Conservation (phyloP, 2,888 invertebrate species). For the Drosophila histrio region DNA sequence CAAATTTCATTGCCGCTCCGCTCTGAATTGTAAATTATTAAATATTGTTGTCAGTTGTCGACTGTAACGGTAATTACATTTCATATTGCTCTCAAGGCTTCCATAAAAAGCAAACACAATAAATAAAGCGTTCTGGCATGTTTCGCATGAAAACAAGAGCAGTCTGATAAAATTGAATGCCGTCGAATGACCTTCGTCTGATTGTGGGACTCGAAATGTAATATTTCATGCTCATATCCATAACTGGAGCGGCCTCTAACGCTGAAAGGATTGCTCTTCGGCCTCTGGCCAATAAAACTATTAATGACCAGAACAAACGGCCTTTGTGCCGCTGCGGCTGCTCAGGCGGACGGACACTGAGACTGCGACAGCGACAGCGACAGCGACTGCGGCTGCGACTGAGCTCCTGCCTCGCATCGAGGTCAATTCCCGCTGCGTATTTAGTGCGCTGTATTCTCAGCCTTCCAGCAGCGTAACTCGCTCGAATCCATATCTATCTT, state of each 20-base stretch:
- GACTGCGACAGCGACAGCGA: not conserved
- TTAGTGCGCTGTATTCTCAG: constrained; percentile 67
- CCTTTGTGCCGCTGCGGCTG: constrained; percentile 59
- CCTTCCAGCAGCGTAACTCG: constrained; percentile 57
- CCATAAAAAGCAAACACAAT: constrained; percentile 31
- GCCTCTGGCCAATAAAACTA: constrained; percentile 70
- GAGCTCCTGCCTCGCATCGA: constrained; percentile 50
- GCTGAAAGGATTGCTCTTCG: constrained; percentile 49
- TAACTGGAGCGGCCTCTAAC: constrained; percentile 58
- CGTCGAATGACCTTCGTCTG: constrained; percentile 67
- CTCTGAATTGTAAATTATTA: constrained; percentile 6
- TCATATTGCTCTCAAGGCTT: constrained; percentile 62
- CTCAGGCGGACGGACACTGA: constrained; percentile 11
- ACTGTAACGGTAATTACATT: constrained; percentile 39
- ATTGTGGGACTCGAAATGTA: constrained; percentile 60
- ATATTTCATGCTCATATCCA: constrained; percentile 71
- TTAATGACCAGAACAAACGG: constrained; percentile 81
- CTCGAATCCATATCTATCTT: constrained; percentile 32
- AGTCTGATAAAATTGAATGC: constrained; percentile 58
- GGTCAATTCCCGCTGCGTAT: constrained; percentile 78
- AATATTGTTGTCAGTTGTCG: not conserved
- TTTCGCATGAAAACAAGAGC: constrained; percentile 63
- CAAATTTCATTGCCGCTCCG: constrained; percentile 26
- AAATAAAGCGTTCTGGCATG: constrained; percentile 3
- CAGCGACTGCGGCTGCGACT: not conserved